phyloP scores from a whole-genome alignment of 2,888 invertebrate genomes.

The Noctua pronuba region DNA sequence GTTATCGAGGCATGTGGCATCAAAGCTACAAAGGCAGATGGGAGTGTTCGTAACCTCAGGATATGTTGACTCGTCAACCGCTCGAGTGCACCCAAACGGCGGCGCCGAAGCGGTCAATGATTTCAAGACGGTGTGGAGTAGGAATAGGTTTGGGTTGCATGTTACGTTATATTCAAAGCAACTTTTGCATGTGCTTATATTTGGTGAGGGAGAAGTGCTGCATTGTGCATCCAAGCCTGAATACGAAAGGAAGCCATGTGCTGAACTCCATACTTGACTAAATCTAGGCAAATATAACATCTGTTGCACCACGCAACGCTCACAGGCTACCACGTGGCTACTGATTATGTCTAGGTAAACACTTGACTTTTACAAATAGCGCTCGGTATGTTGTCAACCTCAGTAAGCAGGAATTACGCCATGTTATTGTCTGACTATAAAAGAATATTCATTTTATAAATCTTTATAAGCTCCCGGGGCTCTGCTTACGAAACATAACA shows the following conservation, averaged over 20 bases:
- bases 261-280: neutral
- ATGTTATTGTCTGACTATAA: conserved; percentile 11
- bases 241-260: neutral
- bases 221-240: neutral
- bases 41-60: neutral
- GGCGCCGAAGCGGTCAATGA: neutral
- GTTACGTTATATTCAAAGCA: neutral
- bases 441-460: neutral
- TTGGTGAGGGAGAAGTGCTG: neutral
- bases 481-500: conserved; percentile 1
- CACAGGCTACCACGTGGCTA: neutral
- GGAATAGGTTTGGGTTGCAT: neutral
- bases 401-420: neutral
- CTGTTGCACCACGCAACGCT: neutral
- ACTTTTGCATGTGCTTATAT: neutral
- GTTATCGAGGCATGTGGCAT: neutral
- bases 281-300: neutral
- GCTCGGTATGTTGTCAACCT: neutral
- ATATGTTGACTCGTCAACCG: neutral
- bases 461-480: neutral
- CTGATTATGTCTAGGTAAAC: neutral
- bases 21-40: neutral
- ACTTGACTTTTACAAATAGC: neutral
- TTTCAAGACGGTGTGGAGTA: neutral
- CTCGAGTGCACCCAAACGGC: neutral